Evolutionary conservation across 2,113 vertebrate species (phyloP).

Genomic region (Cygnus buccinator): DNA sequence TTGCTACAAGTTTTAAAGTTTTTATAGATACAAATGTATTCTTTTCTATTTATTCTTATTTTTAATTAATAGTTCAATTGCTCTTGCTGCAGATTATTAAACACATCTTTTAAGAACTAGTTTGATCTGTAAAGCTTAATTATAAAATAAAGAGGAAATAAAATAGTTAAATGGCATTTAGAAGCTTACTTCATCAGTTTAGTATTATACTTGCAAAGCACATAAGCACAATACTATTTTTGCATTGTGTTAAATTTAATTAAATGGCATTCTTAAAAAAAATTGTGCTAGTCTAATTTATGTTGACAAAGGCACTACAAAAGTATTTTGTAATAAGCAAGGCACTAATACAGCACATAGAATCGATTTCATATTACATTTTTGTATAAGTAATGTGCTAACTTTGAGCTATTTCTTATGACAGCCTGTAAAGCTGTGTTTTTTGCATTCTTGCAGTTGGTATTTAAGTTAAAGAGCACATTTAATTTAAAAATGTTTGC

Average conservation of each 20-base stretch:
- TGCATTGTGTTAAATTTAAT: constrained; percentile 38
- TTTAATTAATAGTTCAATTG: not conserved
- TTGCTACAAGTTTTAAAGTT: not conserved
- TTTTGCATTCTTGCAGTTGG: not conserved
- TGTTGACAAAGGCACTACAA: constrained; percentile 47
- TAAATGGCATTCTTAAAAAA: constrained; percentile 23
- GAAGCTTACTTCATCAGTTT: constrained; percentile 20
- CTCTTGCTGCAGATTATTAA: not conserved
- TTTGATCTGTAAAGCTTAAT: not conserved
- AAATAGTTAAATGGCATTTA: not conserved
- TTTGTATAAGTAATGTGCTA: constrained; percentile 39
- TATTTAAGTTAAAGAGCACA: constrained; percentile 49
- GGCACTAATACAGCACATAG: not conserved
- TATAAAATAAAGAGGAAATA: constrained; percentile 3
- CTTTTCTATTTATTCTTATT: not conserved
- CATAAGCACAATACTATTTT: not conserved
- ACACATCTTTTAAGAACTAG: not conserved
- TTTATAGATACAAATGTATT: not conserved
- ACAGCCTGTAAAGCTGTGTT: not conserved
- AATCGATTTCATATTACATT: constrained; percentile 42
- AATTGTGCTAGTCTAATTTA: constrained; percentile 44
- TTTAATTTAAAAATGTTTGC: constrained; percentile 47
- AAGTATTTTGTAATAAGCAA: constrained; percentile 49
- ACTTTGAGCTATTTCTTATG: not conserved
- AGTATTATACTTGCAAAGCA: constrained; percentile 17